phyloP scores from a whole-genome alignment of 2,113 vertebrate species.

The Phrynosoma platyrhinos region DNA sequence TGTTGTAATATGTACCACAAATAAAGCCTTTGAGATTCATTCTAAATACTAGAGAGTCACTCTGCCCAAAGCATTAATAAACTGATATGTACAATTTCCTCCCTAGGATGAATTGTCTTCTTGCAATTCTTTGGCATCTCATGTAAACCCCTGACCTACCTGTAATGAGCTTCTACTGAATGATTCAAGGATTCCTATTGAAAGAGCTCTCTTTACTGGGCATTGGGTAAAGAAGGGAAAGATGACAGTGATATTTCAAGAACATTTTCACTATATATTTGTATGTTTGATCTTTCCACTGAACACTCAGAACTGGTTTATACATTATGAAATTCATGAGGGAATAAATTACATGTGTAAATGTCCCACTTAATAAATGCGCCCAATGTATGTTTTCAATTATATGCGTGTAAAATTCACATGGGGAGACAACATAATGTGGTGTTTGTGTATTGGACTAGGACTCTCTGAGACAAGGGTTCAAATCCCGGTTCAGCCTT shows the following conservation, averaged over 20 bases:
- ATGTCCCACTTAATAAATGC: background rate
- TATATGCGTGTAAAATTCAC: background rate
- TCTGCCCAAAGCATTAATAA: slow-evolving; percentile 13
- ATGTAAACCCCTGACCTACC: background rate
- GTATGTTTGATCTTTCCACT: background rate
- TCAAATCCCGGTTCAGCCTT: too few species aligned
- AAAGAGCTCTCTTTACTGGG: background rate
- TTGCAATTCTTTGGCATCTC: background rate
- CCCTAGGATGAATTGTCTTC: background rate
- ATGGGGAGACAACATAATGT: background rate
- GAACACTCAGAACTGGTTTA: background rate
- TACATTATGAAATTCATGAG: background rate
- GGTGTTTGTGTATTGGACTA: too few species aligned
- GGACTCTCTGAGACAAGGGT: too few species aligned
- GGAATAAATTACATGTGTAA: background rate
- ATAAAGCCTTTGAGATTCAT: background rate
- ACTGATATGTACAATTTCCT: background rate
- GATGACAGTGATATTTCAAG: slow-evolving; percentile 4
- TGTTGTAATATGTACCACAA: background rate
- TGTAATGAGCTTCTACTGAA: slow-evolving; percentile 12
- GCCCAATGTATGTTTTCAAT: background rate
- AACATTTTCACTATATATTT: background rate
- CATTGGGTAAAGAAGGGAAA: too few species aligned
- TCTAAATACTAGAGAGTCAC: background rate
- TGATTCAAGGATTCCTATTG: background rate